Conservation (phyloP, 1,140 invertebrate species). For the Elysia chlorotica region DNA sequence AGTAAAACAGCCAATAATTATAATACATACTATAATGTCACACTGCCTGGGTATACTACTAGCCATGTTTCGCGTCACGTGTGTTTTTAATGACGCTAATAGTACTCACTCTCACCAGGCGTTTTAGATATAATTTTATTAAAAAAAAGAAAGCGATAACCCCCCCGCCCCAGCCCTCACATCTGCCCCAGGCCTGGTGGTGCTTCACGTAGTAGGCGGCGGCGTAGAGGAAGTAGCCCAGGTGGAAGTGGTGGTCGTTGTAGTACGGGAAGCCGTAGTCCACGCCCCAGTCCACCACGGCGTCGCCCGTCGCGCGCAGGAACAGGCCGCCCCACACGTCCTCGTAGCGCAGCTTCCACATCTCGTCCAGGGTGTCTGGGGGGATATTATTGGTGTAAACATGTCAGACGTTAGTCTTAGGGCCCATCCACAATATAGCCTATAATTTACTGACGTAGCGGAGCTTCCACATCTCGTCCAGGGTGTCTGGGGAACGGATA, state of each 20-base stretch:
- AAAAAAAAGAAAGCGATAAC: no score
- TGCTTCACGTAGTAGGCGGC: conserved; percentile 46
- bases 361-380: conserved; percentile 39
- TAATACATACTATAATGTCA: no score
- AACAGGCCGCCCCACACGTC: conserved; percentile 52
- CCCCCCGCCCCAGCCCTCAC: conserved; percentile 27
- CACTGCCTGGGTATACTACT: no score
- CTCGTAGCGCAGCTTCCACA: conserved; percentile 49
- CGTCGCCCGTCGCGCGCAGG: conserved; percentile 35
- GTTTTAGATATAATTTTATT: no score
- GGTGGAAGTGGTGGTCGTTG: conserved; percentile 54
- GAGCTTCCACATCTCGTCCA: conserved; percentile 35
- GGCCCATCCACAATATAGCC: no score
- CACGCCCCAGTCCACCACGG: conserved; percentile 29
- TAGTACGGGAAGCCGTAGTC: conserved; percentile 54
- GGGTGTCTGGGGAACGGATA: conserved; percentile 42
- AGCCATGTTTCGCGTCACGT: no score
- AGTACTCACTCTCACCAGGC: no score
- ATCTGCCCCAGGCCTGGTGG: conserved; percentile 36
- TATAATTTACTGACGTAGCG: no score
- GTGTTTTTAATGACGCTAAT: no score
- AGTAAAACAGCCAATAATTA: no score
- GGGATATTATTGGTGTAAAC: no score
- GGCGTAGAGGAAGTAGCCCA: conserved; percentile 52
- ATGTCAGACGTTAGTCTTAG: no score